Base-by-base conservation (phyloP, 2,888 invertebrate species). In the Coleophora deauratella region DNA sequence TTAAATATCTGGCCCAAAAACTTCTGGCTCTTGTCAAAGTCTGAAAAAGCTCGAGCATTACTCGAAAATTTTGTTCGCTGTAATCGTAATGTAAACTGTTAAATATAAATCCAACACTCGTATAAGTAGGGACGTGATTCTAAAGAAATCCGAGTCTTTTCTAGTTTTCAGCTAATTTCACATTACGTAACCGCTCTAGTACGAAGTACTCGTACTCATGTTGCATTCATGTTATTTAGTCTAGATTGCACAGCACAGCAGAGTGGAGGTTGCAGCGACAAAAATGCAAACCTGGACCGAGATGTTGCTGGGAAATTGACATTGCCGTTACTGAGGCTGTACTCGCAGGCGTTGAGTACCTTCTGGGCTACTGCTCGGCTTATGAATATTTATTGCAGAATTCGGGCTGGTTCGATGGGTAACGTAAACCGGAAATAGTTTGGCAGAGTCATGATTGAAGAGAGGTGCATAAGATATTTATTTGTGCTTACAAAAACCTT, bases 281-380 rank as follows among this genome's bases (percentile, higher is more conserved):
- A 81, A 80, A 81, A 80, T 77, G 73, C 72, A 77, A 75, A 75
- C 67, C 62, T 58, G 53, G 61, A 65, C 60, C 55, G 62, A 62
- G 72, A 68, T 74, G 80, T 74, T 74, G 79, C 77, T 72, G 67
- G 61, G 66, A 69, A 74, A 81, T 82, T 80, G 77, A 70, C 77
- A 82, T 82, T 78, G 67, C 71, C 21, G 56, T 62, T 62, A 57
- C 70, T 59, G 21, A 21, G 21, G 21, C 21, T 6, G 21, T 21
- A 21, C 21, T 21, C 6, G 21, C 3, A 21, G 21, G 21, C 21
- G 6, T 6, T 21, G 6, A 21, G 21, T 21, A 21, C 6, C 21
- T 21, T 21, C 21, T 21, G 21, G 21, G 3, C n/a, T n/a, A n/a
- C n/a, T n/a, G n/a, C 12, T 27, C 37, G 67, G 63, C 68, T 68